A percentile compares a stretch with the other conserved stretches of the same genome.
phyloP scores from a whole-genome alignment of 2,113 vertebrate genomes.

The Xenus cinereus region DNA sequence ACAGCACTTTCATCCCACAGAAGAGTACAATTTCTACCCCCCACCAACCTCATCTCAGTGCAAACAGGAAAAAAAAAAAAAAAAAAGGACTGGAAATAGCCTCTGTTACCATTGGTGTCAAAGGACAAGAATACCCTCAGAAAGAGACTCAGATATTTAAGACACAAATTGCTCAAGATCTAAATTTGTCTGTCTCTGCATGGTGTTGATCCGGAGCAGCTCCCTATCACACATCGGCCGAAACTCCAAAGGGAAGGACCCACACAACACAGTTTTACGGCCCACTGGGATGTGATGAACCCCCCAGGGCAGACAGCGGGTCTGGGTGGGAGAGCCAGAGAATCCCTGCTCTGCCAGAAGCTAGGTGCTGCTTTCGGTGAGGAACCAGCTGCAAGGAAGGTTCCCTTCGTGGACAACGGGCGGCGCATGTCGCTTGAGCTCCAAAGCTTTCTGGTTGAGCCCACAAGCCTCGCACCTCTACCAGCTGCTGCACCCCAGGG shows the following conservation, averaged over 20 bases:
- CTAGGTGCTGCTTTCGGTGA: neutral
- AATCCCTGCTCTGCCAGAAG: neutral
- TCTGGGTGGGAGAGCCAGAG: neutral
- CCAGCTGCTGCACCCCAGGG: neutral
- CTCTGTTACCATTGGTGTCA: neutral
- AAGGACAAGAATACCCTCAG: neutral
- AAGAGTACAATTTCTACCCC: neutral
- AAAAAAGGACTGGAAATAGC: neutral
- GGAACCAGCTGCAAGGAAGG: neutral
- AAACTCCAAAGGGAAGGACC: neutral
- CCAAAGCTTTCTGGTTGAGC: neutral
- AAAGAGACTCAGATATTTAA: neutral
- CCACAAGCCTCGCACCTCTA: neutral
- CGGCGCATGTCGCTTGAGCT: rapidly evolving
- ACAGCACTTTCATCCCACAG: neutral
- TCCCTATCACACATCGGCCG: neutral
- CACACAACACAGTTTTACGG: neutral
- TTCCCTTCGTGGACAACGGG: neutral
- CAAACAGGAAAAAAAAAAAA: neutral
- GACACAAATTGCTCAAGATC: neutral
- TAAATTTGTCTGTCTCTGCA: neutral
- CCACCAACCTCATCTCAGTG: neutral
- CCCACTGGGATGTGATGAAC: neutral
- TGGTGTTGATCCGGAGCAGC: rapidly evolving
- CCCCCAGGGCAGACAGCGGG: rapidly evolving